Evolutionary conservation across 2,888 invertebrate species (phyloP).

Genomic region (Altica lythri): DNA sequence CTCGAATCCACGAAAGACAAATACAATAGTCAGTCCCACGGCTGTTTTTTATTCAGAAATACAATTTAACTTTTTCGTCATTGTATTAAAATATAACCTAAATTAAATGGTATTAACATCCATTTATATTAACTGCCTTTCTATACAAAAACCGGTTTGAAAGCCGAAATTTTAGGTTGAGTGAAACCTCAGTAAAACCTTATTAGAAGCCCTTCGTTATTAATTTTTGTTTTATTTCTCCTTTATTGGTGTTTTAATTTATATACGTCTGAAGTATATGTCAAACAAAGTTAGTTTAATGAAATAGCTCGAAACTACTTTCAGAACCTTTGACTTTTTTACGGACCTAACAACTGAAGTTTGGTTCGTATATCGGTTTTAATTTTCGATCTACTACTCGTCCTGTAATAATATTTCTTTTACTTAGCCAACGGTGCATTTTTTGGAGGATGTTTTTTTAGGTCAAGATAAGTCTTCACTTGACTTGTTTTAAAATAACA

Average conservation of each 20-base stretch:
- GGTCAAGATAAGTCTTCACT: not conserved
- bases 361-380: slow-evolving; percentile 4
- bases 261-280: not conserved
- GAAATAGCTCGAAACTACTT: not conserved
- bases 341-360: not conserved
- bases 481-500: too few species aligned
- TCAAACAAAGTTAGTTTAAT: not conserved
- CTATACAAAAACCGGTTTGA: too few species aligned
- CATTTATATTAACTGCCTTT: too few species aligned
- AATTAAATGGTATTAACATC: too few species aligned
- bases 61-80: too few species aligned
- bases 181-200: too few species aligned
- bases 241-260: not conserved
- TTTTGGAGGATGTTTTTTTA: not conserved
- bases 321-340: not conserved
- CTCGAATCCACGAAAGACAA: too few species aligned
- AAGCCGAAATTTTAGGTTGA: too few species aligned
- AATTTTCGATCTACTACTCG: not conserved
- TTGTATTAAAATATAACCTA: too few species aligned
- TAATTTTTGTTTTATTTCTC: not conserved
- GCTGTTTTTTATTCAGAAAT: too few species aligned
- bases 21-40: too few species aligned
- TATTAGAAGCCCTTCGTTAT: not conserved
- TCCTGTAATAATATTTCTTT: slow-evolving; percentile 2
- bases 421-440: not conserved